Conservation (phyloP, 2,888 invertebrate genomes). For the Eupithecia tripunctaria region DNA sequence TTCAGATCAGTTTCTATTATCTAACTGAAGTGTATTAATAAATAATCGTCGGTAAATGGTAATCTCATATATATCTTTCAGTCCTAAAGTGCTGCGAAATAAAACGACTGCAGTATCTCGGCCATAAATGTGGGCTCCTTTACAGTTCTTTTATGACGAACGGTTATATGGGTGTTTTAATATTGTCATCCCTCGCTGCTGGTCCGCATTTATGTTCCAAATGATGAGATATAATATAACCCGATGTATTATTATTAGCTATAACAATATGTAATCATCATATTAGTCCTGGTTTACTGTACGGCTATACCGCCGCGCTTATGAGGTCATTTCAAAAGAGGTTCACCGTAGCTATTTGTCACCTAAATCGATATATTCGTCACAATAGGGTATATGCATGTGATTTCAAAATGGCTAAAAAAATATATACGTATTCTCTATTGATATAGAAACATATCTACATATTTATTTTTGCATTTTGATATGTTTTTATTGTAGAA, state of each 20-base stretch:
- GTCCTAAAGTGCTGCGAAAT: slow-evolving; percentile 38
- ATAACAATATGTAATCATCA: background rate
- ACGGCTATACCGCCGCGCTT: background rate
- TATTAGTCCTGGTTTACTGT: background rate
- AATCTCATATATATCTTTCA: slow-evolving; percentile 27
- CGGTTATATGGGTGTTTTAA: slow-evolving; percentile 39
- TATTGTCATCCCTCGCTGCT: slow-evolving; percentile 4
- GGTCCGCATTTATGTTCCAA: background rate
- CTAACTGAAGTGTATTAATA: background rate
- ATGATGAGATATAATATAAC: background rate
- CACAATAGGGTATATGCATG: too few relatives aligned
- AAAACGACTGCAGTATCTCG: slow-evolving; percentile 47
- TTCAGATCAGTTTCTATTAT: background rate
- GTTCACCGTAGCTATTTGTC: background rate
- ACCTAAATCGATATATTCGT: background rate
- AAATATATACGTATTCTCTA: too few relatives aligned
- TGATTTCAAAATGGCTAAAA: too few relatives aligned
- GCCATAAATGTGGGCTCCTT: slow-evolving; percentile 34
- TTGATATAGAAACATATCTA: too few relatives aligned
- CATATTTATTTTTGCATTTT: too few relatives aligned
- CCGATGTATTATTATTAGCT: background rate
- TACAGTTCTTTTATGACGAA: slow-evolving; percentile 48
- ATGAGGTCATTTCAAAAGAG: background rate
- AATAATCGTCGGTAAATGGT: background rate
- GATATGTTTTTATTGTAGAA: too few relatives aligned